Base-by-base conservation (phyloP, 2,888 invertebrate species). In the Amblyjoppa fuscipennis region DNA sequence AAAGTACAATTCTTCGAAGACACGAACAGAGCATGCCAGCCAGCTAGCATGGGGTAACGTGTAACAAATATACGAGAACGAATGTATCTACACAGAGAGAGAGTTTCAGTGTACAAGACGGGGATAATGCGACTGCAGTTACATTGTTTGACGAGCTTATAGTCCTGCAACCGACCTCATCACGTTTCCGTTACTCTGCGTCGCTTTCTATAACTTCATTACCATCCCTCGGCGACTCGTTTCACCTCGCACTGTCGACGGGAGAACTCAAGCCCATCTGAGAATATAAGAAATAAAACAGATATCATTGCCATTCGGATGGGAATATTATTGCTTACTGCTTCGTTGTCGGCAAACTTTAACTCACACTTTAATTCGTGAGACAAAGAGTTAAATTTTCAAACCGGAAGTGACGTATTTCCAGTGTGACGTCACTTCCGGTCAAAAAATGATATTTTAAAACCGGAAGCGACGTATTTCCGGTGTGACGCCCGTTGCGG, bases 241-340 rank as follows among this genome's bases (percentile, higher is more conserved):
- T 41, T 31, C 74, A 11, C n/a, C 16, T 61, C 41, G 59, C 41
- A 45, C 56, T n/a, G 45, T 61, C 70, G n/a, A 49, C 28, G 13
- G 6, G 1, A 38, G 41, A 34, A 49, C 53, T 84, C 81, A 84
- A 51, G 84, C 84, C 84, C 84, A 84, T 77, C 84, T 84, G 56
- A 13, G 31, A 31, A 34, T n/a, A 16, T 20, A 49, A 45, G 9
- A 81, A 61, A 81, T 41, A 51, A 74, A 41, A 20, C 41, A 51
- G 3, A 28, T 41, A 45, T 31, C 25, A 20, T 28, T 25, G 25
- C 9, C 56, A 9, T 6, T 56, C 45, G 25, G 20, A 53, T 11
- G 56, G 3, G 3, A 11, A 56, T 20, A 20, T 28, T 16, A 3
- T 11, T 56, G 20, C 20, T 56, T 2, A 3, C 9, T 28, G 9